Evolutionary conservation across 2,888 invertebrate genomes (phyloP).

Genomic region (Epirrhoe alternata): DNA sequence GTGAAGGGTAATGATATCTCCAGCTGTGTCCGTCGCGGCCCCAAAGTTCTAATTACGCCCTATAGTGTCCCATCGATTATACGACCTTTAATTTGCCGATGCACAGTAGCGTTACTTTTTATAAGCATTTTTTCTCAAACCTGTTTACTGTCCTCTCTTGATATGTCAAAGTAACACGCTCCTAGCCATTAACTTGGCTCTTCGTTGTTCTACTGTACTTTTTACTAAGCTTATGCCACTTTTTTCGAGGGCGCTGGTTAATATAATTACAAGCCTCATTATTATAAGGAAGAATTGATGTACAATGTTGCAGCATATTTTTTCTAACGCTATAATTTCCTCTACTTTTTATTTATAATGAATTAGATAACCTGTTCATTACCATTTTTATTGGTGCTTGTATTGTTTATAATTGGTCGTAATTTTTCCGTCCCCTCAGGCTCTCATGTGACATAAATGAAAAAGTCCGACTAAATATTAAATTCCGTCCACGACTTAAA

Average conservation of each 20-base stretch:
- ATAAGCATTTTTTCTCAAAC: constrained; percentile 60
- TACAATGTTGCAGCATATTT: constrained; percentile 46
- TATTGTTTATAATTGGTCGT: constrained; percentile 58
- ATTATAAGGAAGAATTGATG: constrained; percentile 53
- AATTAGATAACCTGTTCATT: constrained; percentile 56
- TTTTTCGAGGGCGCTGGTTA: constrained; percentile 62
- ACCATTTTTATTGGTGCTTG: constrained; percentile 61
- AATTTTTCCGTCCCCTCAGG: constrained; percentile 54
- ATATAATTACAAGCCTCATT: constrained; percentile 72
- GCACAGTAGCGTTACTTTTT: constrained; percentile 51
- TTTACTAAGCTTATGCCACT: constrained; percentile 53
- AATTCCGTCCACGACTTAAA: constrained; percentile 65
- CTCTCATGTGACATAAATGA: constrained; percentile 49
- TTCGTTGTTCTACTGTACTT: constrained; percentile 61
- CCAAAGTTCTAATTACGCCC: constrained; percentile 66
- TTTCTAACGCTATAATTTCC: constrained; percentile 46
- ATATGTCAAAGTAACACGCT: constrained; percentile 79
- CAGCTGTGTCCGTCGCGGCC: constrained; percentile 46
- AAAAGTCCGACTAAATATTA: constrained; percentile 62
- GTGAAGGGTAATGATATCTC: constrained; percentile 56
- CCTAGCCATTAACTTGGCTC: constrained; percentile 69
- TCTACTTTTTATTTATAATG: constrained; percentile 50
- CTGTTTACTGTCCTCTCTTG: constrained; percentile 74
- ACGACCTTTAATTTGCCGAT: constrained; percentile 74
- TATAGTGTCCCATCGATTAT: constrained; percentile 62